These are phyloP conservation scores for Bruchidius siliquastri DNA, from an alignment of 2,888 invertebrate genomes.

Conservation along the genomic window DNA sequence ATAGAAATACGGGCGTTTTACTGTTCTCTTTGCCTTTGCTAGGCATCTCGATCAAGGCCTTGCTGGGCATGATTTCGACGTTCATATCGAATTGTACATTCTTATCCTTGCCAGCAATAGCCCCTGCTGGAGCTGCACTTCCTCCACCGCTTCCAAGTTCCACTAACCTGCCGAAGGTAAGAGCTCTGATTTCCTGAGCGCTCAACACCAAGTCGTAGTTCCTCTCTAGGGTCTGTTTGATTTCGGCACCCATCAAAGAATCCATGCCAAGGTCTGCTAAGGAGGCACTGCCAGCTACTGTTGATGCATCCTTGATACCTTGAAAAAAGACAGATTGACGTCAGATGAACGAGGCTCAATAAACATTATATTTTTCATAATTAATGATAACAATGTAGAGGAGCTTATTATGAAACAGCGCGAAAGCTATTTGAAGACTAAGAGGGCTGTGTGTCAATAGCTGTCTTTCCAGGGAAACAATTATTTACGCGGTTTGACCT, in stretches of 20 bases:
- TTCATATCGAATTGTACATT: slow-evolving; percentile 50
- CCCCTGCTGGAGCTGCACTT: slow-evolving; percentile 22
- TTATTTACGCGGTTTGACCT: no score
- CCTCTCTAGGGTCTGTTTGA: slow-evolving; percentile 91
- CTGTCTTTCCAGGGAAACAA: no score
- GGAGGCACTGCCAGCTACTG: slow-evolving; percentile 69
- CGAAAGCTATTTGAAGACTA: no score
- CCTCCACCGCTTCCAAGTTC: slow-evolving; percentile 48
- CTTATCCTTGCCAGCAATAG: slow-evolving; percentile 40
- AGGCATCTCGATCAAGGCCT: slow-evolving; percentile 64
- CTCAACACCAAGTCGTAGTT: slow-evolving; percentile 87
- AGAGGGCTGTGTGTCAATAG: no score
- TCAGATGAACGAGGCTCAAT: no score
- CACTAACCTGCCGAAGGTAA: slow-evolving; percentile 73
- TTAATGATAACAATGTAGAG: no score
- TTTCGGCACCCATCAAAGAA: slow-evolving; percentile 98
- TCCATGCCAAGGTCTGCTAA: slow-evolving; percentile 97
- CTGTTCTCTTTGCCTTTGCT: slow-evolving; percentile 49
- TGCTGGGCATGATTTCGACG: slow-evolving; percentile 69
- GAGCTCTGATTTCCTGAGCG: slow-evolving; percentile 83
- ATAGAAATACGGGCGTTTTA: slow-evolving; percentile 59
- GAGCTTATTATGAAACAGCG: no score
- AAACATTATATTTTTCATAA: no score
- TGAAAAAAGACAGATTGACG: background rate
- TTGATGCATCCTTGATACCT: slow-evolving; percentile 80